These are phyloP conservation scores for Julus scandinavius DNA, from an alignment of 2,888 invertebrate species.

Conservation along the genomic window DNA sequence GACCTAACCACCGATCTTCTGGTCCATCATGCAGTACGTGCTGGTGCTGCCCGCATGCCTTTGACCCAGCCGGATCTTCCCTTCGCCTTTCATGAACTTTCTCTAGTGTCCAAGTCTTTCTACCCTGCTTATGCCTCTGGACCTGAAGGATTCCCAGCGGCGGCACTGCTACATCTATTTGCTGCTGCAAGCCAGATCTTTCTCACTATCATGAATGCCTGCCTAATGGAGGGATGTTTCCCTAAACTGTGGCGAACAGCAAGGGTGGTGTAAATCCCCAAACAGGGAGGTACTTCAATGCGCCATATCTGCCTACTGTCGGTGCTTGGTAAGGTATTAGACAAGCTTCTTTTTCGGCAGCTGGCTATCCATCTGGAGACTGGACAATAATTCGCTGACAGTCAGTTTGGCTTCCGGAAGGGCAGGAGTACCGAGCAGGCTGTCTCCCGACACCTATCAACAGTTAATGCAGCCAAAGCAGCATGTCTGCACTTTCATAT, in stretches of 20 bases:
- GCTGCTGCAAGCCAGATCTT: background rate
- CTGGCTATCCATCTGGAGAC: background rate
- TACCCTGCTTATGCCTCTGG: background rate
- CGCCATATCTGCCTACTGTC: background rate
- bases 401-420: background rate
- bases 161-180: background rate
- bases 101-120: background rate
- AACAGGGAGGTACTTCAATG: background rate
- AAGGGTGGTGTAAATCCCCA: background rate
- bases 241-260: background rate
- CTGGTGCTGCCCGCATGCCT: no score
- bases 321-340: conserved; percentile 19
- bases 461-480: background rate
- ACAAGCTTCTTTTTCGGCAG: background rate
- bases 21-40: background rate
- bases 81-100: background rate
- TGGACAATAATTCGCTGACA: background rate
- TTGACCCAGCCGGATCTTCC: background rate
- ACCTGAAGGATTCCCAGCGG: background rate
- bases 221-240: background rate
- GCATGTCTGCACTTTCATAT: background rate
- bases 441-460: background rate
- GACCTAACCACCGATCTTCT: background rate
- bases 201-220: background rate
- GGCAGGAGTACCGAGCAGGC: background rate